Evolutionary conservation across 2,888 invertebrate genomes (phyloP).

Genomic region (Drosophila nigritarsus): DNA sequence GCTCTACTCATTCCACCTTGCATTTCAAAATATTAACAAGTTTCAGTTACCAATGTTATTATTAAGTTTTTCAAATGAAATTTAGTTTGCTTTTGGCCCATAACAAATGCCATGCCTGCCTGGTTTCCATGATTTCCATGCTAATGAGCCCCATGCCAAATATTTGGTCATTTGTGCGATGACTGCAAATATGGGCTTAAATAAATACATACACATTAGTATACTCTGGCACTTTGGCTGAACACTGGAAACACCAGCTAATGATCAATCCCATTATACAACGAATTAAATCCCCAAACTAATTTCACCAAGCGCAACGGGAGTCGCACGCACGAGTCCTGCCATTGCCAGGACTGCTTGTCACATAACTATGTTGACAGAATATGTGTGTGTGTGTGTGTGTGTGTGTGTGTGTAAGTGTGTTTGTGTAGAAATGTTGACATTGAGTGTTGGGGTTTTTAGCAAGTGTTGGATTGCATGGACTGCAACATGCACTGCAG

Average conservation of each 20-base stretch:
- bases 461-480: slow-evolving; percentile 39
- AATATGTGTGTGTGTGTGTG: background rate
- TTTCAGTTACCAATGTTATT: background rate
- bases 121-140: slow-evolving; percentile 1
- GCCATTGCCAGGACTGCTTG: background rate
- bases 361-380: background rate
- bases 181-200: slow-evolving; percentile 1
- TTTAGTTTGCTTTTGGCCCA: background rate
- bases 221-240: background rate
- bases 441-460: slow-evolving; percentile 34
- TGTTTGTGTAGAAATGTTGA: slow-evolving; percentile 29
- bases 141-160: slow-evolving; percentile 21
- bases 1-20: background rate
- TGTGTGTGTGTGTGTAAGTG: background rate
- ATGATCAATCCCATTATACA: slow-evolving; percentile 63
- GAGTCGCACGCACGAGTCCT: slow-evolving; percentile 34
- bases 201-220: background rate
- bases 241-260: slow-evolving; percentile 46
- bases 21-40: background rate
- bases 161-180: slow-evolving; percentile 31
- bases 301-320: slow-evolving; percentile 55
- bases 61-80: background rate
- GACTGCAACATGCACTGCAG: slow-evolving; percentile 54
- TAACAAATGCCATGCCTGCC: background rate
- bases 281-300: slow-evolving; percentile 67